Conservation (phyloP, 1,140 invertebrate species). For the Halyomorpha halys region DNA sequence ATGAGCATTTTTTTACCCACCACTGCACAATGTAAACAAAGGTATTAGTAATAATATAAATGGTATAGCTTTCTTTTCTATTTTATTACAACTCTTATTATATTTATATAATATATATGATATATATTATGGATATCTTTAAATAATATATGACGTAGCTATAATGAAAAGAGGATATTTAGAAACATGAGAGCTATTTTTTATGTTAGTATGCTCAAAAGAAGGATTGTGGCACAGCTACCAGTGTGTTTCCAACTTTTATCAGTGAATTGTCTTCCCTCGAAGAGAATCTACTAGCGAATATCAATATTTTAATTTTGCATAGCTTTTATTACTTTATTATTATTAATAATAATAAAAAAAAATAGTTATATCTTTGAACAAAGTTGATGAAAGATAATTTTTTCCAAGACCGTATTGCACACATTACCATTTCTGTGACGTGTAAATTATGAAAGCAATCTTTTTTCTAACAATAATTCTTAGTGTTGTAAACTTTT, state of each 20-base stretch:
- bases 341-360: too few species aligned
- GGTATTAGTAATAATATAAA: conserved; percentile 30
- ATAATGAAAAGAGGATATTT: conserved; percentile 30
- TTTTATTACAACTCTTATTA: conserved; percentile 33
- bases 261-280: conserved; percentile 29
- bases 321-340: conserved; percentile 19
- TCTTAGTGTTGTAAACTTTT: conserved; percentile 14
- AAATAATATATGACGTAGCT: conserved; percentile 31
- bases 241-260: conserved; percentile 29
- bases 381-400: not conserved
- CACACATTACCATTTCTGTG: conserved; percentile 11
- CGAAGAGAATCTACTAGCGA: conserved; percentile 23
- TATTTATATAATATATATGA: conserved; percentile 23
- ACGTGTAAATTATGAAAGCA: conserved; percentile 6
- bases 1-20: conserved; percentile 29
- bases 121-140: conserved; percentile 31
- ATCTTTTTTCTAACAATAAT: conserved; percentile 16
- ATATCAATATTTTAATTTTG: conserved; percentile 28
- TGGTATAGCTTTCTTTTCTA: conserved; percentile 33
- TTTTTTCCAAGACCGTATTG: not conserved
- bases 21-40: conserved; percentile 31
- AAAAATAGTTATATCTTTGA: conserved; percentile 14
- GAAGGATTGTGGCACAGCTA: conserved; percentile 25
- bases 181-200: conserved; percentile 33
- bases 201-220: conserved; percentile 32